Evolutionary conservation across 1,140 invertebrate genomes (phyloP).

Genomic region (Lucilia sericata): DNA sequence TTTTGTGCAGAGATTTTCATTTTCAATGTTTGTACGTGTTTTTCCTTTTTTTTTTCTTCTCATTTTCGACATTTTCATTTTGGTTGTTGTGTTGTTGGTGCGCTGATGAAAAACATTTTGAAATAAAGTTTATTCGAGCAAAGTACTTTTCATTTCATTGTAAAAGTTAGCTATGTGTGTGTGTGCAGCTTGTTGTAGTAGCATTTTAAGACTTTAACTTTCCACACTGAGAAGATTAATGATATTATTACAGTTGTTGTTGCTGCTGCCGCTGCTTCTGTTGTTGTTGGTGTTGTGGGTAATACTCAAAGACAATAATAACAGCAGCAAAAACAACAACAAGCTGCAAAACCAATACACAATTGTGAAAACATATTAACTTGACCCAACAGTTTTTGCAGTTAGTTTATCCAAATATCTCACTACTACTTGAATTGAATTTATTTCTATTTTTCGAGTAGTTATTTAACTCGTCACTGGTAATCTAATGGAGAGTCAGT

Average conservation of each 20-base stretch:
- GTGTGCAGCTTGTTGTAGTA: background rate
- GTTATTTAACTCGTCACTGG: no score
- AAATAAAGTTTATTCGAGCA: conserved; percentile 7
- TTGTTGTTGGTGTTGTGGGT: conserved; percentile 14
- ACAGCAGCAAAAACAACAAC: background rate
- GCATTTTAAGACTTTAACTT: conserved; percentile 22
- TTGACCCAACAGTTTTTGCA: no score
- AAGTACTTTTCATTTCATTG: conserved; percentile 24
- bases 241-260: conserved; percentile 33
- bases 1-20: conserved; percentile 30
- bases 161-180: background rate
- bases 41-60: background rate
- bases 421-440: no score
- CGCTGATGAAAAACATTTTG: no score
- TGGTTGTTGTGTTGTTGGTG: no score
- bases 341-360: background rate
- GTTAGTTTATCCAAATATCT: no score
- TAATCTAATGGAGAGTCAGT: no score
- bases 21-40: background rate
- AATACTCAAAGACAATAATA: background rate
- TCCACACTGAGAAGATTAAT: conserved; percentile 38
- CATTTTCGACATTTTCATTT: background rate
- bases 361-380: background rate
- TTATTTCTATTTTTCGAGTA: no score
- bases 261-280: background rate